Evolutionary conservation across 2,888 invertebrate species (phyloP).

Genomic region (Balanococcus diminutus): DNA sequence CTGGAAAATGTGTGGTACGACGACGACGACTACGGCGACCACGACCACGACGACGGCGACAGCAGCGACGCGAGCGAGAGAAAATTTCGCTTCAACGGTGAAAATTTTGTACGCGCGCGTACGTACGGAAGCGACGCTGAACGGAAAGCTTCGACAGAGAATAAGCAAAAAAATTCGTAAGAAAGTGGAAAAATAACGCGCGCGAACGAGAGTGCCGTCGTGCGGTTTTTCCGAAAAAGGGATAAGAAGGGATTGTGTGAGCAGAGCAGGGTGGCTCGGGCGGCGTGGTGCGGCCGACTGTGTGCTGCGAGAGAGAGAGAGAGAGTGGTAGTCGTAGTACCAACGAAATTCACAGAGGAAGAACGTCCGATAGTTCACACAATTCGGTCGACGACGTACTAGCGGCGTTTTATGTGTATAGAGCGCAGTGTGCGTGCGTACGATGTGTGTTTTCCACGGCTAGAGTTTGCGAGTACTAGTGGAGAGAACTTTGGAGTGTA

Average conservation of each 20-base stretch:
- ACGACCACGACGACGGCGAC: neutral
- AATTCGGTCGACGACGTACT: conserved; percentile 52
- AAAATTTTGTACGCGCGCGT: neutral
- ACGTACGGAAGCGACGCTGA: conserved; percentile 36
- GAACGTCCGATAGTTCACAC: conserved; percentile 50
- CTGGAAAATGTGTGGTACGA: neutral
- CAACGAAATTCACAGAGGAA: conserved; percentile 44
- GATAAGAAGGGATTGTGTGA: conserved; percentile 51
- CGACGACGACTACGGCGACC: neutral
- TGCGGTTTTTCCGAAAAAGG: conserved; percentile 44
- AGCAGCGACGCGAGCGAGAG: neutral
- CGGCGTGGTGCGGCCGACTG: conserved; percentile 62
- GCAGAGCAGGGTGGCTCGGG: conserved; percentile 61
- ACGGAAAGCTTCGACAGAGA: conserved; percentile 26
- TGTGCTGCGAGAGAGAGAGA: conserved; percentile 59
- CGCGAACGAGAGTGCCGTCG: conserved; percentile 51
- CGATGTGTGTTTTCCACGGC: neutral
- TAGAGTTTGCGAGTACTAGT: neutral
- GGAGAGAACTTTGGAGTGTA: conserved; percentile 16
- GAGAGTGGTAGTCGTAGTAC: neutral
- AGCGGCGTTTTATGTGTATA: conserved; percentile 33
- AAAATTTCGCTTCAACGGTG: neutral
- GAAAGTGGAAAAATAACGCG: conserved; percentile 50
- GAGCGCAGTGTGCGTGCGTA: conserved; percentile 18
- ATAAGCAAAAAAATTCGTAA: conserved; percentile 46